Evolutionary conservation across 1,140 invertebrate species (phyloP).

Genomic region (Piezodorus guildinii): DNA sequence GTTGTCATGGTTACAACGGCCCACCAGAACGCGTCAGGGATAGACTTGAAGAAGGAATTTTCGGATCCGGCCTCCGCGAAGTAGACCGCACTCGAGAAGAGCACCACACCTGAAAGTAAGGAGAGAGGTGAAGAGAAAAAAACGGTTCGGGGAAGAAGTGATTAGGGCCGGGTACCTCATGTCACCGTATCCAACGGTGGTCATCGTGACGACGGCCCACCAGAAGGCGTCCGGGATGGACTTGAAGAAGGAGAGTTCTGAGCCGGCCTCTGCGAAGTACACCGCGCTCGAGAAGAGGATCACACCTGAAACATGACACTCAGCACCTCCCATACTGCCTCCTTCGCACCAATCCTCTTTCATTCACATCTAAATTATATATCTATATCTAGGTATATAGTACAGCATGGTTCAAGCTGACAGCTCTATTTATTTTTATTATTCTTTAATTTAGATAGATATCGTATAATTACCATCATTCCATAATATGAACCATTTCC

Average conservation of each 20-base stretch:
- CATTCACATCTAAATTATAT: too few relatives aligned
- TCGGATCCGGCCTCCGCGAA: conserved; percentile 95
- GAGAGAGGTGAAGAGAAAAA: conserved; percentile 10
- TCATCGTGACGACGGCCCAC: conserved; percentile 99
- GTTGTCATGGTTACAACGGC: conserved; percentile 87
- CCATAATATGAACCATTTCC: too few relatives aligned
- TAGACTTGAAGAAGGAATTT: conserved; percentile 93
- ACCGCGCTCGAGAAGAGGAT: conserved; percentile 98
- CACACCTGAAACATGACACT: conserved; percentile 67
- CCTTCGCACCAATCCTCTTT: too few relatives aligned
- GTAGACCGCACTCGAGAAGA: conserved; percentile 96
- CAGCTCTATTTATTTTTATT: too few relatives aligned
- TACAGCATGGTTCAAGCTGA: too few relatives aligned
- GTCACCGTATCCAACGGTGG: conserved; percentile 95
- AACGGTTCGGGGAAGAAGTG: conserved; percentile 31
- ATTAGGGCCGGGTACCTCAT: conserved; percentile 65
- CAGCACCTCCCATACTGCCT: too few relatives aligned
- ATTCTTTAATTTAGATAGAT: too few relatives aligned
- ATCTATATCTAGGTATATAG: too few relatives aligned
- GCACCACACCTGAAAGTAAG: conserved; percentile 77
- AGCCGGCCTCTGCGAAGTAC: conserved; percentile 97
- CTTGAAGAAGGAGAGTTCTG: conserved; percentile 97
- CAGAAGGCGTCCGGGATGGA: conserved; percentile 97
- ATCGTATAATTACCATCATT: too few relatives aligned
- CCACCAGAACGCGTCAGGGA: conserved; percentile 96